phyloP scores from a whole-genome alignment of 2,797 vertebrate species.

The Pantherophis vulpinus region DNA sequence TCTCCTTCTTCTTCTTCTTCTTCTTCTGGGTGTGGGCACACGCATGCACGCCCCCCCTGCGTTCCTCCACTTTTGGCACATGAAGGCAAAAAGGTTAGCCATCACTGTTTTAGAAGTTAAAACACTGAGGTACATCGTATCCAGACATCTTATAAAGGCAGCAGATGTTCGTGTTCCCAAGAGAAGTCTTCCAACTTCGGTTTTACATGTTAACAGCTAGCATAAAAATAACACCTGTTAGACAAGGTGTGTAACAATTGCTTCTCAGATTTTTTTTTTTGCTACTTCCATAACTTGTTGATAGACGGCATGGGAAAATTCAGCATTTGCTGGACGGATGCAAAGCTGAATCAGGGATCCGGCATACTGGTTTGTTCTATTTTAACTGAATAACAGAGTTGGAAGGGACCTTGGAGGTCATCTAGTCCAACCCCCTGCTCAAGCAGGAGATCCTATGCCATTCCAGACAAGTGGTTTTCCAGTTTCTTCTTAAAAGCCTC shows the following conservation, averaged over 20 bases:
- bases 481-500: no score
- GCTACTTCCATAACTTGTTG: neutral
- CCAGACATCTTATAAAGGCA: neutral
- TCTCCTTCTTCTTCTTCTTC: rapidly evolving
- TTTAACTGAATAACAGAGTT: neutral
- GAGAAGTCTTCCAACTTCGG: neutral
- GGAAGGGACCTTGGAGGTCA: neutral
- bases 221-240: constrained; percentile 1
- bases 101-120: neutral
- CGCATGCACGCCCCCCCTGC: rapidly evolving
- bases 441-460: neutral
- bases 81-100: no score
- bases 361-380: neutral
- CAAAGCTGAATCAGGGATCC: neutral
- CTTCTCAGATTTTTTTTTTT: neutral
- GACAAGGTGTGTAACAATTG: neutral
- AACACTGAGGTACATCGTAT: neutral
- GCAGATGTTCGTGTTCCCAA: neutral
- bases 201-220: neutral
- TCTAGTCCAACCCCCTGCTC: neutral
- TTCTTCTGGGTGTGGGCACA: no score
- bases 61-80: no score
- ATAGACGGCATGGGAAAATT: neutral
- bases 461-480: rapidly evolving
- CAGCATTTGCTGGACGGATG: neutral